Base-by-base conservation (phyloP, 2,797 vertebrate species). In the Onychomys arenicola region DNA sequence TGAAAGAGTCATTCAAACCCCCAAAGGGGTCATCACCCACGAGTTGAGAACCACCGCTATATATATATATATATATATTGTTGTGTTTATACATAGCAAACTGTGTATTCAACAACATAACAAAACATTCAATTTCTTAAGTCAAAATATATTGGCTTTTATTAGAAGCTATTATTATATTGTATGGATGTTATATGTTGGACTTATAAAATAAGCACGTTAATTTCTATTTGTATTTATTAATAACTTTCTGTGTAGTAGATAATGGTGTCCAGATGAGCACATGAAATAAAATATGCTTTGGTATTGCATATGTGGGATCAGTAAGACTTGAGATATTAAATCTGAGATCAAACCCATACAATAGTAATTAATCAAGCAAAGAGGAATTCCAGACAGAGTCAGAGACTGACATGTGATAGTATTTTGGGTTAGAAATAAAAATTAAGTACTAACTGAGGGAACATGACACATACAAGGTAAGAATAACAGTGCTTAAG, bases 101-200 rank as follows among this genome's bases (percentile, higher is more conserved):
- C 13, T 77, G 59, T 27, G 3, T 91, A 73, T 40, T 67, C 29
- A n/a, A 17, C 12, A 95, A 90, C 95, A 93, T 2, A 43, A 94
- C 43, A 93, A 93, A 57, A 96, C 0, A 67, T 65, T 84, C 32
- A 76, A 9, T 65, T 89, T 69, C 0, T 96, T 76, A 77, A 63
- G 40, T 92, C 5, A 91, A 65, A 92, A 93, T 93, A 40, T 1
- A 29, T 71, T 87, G 83, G 93, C 4, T 88, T 89, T 90, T 82
- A 94, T 84, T 25, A 81, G 1, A 43, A 97, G 32, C 19, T 88
- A 34, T 34, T 52, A 81, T 83, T 57, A 93, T 73, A 55, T 46
- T 73, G 10, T 29, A 40, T 17, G 71, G 27, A 32, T 76, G 46
- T 43, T 40, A 55, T 40, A 78, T 86, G 90, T 6, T 5, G 37